These are phyloP conservation scores for Chloroceryle aenea DNA, from an alignment of 2,113 vertebrate species.

Conservation along the genomic window DNA sequence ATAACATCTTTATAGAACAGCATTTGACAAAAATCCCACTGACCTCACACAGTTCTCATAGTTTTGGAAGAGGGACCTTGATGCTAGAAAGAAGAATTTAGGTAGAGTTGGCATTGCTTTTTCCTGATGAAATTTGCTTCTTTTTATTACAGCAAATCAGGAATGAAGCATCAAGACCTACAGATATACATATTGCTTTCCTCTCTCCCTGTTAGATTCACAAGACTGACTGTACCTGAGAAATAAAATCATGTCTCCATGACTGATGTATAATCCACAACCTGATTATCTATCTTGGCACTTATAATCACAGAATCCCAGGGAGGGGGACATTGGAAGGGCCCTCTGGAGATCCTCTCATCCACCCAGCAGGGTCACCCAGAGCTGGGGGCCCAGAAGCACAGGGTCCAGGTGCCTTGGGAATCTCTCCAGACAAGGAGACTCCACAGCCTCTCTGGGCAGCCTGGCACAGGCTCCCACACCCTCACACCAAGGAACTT, in stretches of 20 bases:
- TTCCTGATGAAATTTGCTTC: not conserved
- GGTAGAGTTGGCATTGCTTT: not conserved
- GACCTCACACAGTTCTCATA: not conserved
- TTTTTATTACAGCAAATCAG: not conserved
- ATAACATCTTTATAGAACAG: not conserved
- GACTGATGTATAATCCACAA: not conserved
- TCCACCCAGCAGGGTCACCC: no score
- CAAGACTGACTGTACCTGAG: not conserved
- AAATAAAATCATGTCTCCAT: not conserved
- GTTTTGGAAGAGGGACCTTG: not conserved
- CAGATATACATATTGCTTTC: fast-evolving
- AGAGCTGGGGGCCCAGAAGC: no score
- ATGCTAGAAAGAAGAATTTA: not conserved
- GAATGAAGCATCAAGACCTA: not conserved
- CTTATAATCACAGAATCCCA: not conserved
- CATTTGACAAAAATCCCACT: not conserved
- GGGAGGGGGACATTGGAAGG: no score
- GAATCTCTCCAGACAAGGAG: no score
- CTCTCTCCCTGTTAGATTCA: not conserved
- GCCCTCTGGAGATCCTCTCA: no score
- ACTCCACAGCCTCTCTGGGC: no score
- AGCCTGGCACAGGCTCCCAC: no score
- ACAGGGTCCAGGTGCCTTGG: no score
- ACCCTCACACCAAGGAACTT: no score
- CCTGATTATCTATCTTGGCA: not conserved